Evolutionary conservation across 2,113 vertebrate species (phyloP).

Genomic region (Macaca mulatta): DNA sequence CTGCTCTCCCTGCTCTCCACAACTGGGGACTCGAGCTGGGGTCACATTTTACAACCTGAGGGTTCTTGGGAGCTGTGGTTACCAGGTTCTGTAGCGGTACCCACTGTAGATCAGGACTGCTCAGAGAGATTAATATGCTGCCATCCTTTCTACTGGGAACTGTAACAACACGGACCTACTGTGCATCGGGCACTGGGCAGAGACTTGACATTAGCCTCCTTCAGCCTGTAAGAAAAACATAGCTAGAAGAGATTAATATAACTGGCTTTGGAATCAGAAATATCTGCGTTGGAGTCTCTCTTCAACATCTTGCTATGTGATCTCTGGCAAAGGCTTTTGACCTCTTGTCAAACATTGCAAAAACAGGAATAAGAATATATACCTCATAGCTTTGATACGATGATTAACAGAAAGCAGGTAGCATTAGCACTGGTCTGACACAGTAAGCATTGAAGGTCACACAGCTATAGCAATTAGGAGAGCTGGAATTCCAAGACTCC

Average conservation of each 20-base stretch:
- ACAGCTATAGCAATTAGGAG: neutral
- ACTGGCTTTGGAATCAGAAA: neutral
- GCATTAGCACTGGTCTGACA: neutral
- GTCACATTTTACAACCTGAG: neutral
- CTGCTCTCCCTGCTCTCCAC: neutral
- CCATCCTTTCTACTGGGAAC: too few species aligned
- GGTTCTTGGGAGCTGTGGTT: neutral
- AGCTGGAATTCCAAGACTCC: neutral
- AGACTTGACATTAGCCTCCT: neutral
- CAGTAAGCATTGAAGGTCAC: neutral
- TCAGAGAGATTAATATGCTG: rapidly evolving
- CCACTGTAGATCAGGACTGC: neutral
- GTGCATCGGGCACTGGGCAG: neutral
- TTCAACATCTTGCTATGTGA: neutral
- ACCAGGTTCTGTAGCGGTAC: neutral
- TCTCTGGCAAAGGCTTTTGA: neutral
- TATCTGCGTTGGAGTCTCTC: neutral
- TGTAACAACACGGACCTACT: rapidly evolving
- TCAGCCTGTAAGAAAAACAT: neutral
- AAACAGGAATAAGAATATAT: neutral
- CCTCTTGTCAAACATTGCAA: neutral
- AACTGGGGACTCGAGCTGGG: neutral
- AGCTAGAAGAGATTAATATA: neutral
- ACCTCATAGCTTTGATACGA: neutral
- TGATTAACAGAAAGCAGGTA: neutral